Evolutionary conservation across 2,113 vertebrate genomes (phyloP), one percentile per base, ranked within the genome.

Genomic region (Hippopotamus amphibius): DNA sequence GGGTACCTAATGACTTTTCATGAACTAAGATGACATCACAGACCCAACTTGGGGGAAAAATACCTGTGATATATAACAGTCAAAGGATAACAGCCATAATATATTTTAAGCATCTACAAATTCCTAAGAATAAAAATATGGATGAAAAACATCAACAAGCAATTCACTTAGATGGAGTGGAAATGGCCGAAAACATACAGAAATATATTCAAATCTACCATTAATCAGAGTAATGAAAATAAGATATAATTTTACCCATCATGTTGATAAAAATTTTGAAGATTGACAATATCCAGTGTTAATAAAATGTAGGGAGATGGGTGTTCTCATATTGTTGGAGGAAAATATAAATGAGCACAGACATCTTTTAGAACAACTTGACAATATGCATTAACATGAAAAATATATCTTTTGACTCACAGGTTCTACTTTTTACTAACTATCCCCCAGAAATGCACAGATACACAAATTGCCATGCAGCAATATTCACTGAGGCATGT

Each of bases 61-160:
- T 48, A 80, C 30, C 28, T 86, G 41, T 12, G 48, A 85, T 63
- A 82, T 15, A 22, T 41, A 90, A 41, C 1, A 79, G 53, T 93
- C 53, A 22, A 65, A 90, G 33, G 6, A 4, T 88, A 68, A 88
- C 37, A 81, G 24, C 21, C 30, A 50, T 69, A 85, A 24, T 46
- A 24, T 33, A 92, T 84, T 69, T 43, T 55, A 92, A 81, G 30
- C 30, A 28, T 41, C 30, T 76, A 41, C 8, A 96, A 83, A 93
- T 76, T 90, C 65, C 33, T 87, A 72, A 69, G 46, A 93, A 68
- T 86, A 94, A 41, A 89, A 89, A 97, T 92, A 80, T 59, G 6
- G 7, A 21, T 82, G 6, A 95, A 92, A 92, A 77, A 37, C 4
- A 88, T 46, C 6, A 83, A 55, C 2, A 89, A 94, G 53, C 55